Evolutionary conservation across 2,888 invertebrate species (phyloP).

Genomic region (Agrotis exclamationis): DNA sequence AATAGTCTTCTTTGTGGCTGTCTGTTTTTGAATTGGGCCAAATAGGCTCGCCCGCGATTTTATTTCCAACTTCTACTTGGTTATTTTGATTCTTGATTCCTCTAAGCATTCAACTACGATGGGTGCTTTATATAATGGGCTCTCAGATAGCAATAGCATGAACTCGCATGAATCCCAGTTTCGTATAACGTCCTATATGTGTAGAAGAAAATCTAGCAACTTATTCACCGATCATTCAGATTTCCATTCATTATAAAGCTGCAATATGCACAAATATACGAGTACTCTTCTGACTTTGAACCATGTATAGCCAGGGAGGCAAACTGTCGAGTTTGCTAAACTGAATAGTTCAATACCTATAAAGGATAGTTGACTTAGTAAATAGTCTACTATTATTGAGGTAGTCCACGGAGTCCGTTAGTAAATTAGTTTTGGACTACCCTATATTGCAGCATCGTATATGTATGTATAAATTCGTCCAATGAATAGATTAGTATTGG

Average conservation of each 20-base stretch:
- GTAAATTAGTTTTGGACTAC: background rate
- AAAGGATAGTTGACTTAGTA: background rate
- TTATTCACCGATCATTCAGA: background rate
- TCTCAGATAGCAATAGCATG: background rate
- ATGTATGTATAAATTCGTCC: background rate
- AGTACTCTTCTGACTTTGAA: background rate
- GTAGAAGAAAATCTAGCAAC: slow-evolving; percentile 1
- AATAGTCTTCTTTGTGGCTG: slow-evolving; percentile 6
- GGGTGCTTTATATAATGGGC: background rate
- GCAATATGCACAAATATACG: background rate
- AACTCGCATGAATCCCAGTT: background rate
- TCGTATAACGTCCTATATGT: background rate
- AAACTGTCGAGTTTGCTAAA: background rate
- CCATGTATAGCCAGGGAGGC: background rate
- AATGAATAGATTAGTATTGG: slow-evolving; percentile 12
- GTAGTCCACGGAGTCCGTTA: background rate
- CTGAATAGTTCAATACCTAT: background rate
- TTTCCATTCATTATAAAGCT: background rate
- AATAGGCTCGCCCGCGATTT: background rate
- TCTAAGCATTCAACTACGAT: background rate
- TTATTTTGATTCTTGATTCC: background rate
- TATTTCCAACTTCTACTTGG: background rate
- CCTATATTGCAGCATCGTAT: background rate
- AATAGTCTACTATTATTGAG: background rate
- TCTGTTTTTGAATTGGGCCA: background rate